A percentile compares a stretch with the other conserved stretches of the same genome.
These are phyloP conservation scores for Salticus scenicus DNA, from an alignment of 2,888 invertebrate genomes.

Conservation along the genomic window DNA sequence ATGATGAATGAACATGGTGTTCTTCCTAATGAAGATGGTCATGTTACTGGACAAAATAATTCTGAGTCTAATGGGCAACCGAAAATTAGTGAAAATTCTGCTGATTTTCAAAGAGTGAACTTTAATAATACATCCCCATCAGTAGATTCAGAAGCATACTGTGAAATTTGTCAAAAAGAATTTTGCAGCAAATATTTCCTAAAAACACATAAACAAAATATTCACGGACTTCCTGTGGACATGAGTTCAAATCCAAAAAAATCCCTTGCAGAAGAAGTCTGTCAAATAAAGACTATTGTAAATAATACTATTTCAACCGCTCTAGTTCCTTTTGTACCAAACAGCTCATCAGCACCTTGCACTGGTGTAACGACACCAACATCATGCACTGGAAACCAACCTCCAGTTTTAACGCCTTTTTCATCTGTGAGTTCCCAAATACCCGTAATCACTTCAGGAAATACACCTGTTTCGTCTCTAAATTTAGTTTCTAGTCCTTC, in stretches of 20 bases:
- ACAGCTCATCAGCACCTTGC: slow-evolving; percentile 19
- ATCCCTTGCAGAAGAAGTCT: slow-evolving; percentile 65
- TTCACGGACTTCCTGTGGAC: slow-evolving; percentile 79
- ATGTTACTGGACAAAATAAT: slow-evolving; percentile 59
- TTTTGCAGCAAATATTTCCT: slow-evolving; percentile 81
- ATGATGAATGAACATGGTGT: slow-evolving; percentile 83
- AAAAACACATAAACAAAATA: slow-evolving; percentile 82
- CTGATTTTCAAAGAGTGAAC: slow-evolving; percentile 55
- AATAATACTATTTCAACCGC: slow-evolving; percentile 59
- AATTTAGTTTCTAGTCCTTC: slow-evolving; percentile 52
- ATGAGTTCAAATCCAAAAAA: slow-evolving; percentile 66
- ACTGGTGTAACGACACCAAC: slow-evolving; percentile 19
- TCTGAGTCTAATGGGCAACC: slow-evolving; percentile 49
- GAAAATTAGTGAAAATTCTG: slow-evolving; percentile 42
- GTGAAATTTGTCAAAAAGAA: slow-evolving; percentile 81
- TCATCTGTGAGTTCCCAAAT: slow-evolving; percentile 45
- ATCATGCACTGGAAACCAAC: slow-evolving; percentile 19
- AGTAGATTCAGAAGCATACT: slow-evolving; percentile 74
- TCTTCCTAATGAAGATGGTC: slow-evolving; percentile 77
- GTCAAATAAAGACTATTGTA: slow-evolving; percentile 67
- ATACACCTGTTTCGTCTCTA: slow-evolving; percentile 11
- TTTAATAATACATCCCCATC: slow-evolving; percentile 54
- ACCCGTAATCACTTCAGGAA: slow-evolving; percentile 54
- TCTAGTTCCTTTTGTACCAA: slow-evolving; percentile 26
- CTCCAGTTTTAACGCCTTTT: slow-evolving; percentile 34